These are phyloP conservation scores for Luffia ferchaultella DNA, from an alignment of 2,888 invertebrate species.

Conservation along the genomic window DNA sequence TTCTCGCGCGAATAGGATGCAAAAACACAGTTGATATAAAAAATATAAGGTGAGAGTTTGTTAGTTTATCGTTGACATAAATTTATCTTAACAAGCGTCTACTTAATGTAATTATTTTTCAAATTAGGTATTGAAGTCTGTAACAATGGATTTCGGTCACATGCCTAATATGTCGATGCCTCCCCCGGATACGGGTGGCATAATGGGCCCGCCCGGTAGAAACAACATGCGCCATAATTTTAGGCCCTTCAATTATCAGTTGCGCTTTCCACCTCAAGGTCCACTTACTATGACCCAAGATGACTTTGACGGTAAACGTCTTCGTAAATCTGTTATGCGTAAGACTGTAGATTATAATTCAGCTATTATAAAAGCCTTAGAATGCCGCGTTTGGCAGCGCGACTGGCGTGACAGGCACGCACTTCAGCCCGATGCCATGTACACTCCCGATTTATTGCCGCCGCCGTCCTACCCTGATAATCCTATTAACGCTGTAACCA, in stretches of 20 bases:
- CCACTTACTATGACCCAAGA: slow-evolving; percentile 80
- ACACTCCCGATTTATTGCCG: slow-evolving; percentile 91
- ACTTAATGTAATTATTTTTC: slow-evolving; percentile 29
- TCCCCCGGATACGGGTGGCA: slow-evolving; percentile 3
- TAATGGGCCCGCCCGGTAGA: slow-evolving; percentile 28
- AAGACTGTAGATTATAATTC: slow-evolving; percentile 99
- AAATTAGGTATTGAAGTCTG: slow-evolving; percentile 54
- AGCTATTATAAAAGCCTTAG: slow-evolving; percentile 89
- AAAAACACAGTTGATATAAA: background rate
- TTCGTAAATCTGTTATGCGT: slow-evolving; percentile 95
- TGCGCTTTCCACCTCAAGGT: slow-evolving; percentile 59
- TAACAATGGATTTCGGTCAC: slow-evolving; percentile 57
- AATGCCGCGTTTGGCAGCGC: slow-evolving; percentile 95
- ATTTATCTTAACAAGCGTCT: slow-evolving; percentile 19
- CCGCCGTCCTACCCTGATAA: slow-evolving; percentile 94
- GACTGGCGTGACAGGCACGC: slow-evolving; percentile 89
- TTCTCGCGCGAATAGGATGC: background rate
- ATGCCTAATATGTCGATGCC: slow-evolving; percentile 54
- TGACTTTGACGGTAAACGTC: slow-evolving; percentile 95
- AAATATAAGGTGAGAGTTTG: background rate
- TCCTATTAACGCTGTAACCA: slow-evolving; percentile 95
- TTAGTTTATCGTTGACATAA: background rate
- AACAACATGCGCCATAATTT: slow-evolving; percentile 58
- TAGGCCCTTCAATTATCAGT: slow-evolving; percentile 53
- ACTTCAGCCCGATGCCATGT: slow-evolving; percentile 94